A percentile compares a stretch with the other conserved stretches of the same genome.
phyloP scores from a whole-genome alignment of 2,797 vertebrate species.

The Serranus cabrilla region DNA sequence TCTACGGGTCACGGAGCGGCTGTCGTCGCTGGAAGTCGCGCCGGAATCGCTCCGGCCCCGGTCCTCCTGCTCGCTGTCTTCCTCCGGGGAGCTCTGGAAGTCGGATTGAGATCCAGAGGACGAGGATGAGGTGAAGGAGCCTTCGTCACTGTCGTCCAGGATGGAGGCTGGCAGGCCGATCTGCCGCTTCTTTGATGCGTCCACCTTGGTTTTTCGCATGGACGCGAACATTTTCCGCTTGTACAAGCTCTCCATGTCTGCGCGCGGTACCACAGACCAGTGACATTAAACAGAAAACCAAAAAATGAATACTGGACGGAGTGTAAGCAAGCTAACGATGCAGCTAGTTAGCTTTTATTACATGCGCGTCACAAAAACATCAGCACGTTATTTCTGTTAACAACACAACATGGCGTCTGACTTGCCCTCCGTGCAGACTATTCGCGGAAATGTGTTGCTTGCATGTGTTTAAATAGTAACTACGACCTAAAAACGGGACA shows the following conservation, averaged over 20 bases:
- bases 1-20: slow-evolving; percentile 75
- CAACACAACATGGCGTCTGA: slow-evolving; percentile 2
- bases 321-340: slow-evolving; percentile 19
- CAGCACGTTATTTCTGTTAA: background rate
- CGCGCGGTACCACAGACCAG: slow-evolving; percentile 29
- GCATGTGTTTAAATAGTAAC: rapidly evolving
- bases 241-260: slow-evolving; percentile 83
- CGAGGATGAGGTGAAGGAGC: slow-evolving; percentile 78
- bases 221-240: slow-evolving; percentile 84
- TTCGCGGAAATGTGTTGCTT: background rate
- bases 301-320: background rate
- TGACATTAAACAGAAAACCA: slow-evolving; percentile 50
- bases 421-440: background rate
- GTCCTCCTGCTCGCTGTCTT: slow-evolving; percentile 66
- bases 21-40: slow-evolving; percentile 76
- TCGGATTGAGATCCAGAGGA: slow-evolving; percentile 74
- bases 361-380: slow-evolving; percentile 28
- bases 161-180: slow-evolving; percentile 80
- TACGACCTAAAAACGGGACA: background rate
- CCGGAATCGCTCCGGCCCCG: slow-evolving; percentile 66
- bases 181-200: slow-evolving; percentile 73
- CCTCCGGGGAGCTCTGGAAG: slow-evolving; percentile 71
- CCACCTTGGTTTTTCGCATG: slow-evolving; percentile 83
- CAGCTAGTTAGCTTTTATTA: slow-evolving; percentile 13
- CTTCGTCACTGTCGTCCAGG: slow-evolving; percentile 84